Percentiles rank a stretch among this genome's conserved stretches.
Evolutionary conservation across 2,888 invertebrate genomes (phyloP).

Genomic region (Amorpha juglandis): DNA sequence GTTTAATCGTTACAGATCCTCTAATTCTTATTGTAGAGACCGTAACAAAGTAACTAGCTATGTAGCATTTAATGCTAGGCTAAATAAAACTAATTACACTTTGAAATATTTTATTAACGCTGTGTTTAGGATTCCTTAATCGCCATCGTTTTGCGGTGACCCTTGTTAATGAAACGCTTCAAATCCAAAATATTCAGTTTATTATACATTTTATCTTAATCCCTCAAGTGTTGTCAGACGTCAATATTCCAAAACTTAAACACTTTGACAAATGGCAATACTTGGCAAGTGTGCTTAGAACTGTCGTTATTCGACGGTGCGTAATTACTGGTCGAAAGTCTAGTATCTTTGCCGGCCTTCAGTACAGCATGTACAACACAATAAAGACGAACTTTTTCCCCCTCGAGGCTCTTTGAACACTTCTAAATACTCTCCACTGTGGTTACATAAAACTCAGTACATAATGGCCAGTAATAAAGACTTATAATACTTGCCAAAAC

Average conservation of each 20-base stretch:
- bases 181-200: background rate
- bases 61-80: no score
- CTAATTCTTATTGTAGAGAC: no score
- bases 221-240: background rate
- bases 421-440: constrained; percentile 48
- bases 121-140: no score
- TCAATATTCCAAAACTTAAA: constrained; percentile 1
- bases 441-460: constrained; percentile 53
- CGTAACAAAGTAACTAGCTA: no score
- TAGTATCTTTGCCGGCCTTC: constrained; percentile 8
- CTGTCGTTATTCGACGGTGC: background rate
- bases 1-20: no score
- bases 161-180: no score
- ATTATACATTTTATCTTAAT: background rate
- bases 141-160: no score
- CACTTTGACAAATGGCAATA: constrained; percentile 12
- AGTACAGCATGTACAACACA: constrained; percentile 18
- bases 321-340: constrained; percentile 24
- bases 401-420: constrained; percentile 41
- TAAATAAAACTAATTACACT: no score
- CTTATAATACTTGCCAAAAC: constrained; percentile 48
- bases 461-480: constrained; percentile 44
- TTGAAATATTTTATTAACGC: no score
- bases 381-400: constrained; percentile 33
- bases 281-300: constrained; percentile 4